Base-by-base conservation (phyloP, 2,797 vertebrate species). In the Heliangelus exortis region DNA sequence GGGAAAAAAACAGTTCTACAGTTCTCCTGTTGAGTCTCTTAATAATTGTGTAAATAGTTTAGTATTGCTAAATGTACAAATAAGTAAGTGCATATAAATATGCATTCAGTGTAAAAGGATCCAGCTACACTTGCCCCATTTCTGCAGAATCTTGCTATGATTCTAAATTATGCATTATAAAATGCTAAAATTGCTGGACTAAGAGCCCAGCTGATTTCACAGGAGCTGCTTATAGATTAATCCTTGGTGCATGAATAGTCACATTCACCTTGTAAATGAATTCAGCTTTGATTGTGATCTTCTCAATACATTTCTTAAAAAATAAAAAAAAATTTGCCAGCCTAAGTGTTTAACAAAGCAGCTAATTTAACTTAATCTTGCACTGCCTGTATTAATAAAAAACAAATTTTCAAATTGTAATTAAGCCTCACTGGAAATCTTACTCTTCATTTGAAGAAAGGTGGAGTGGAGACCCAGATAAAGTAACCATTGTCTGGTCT, bases 281-380 rank as follows among this genome's bases (percentile, higher is more conserved):
- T 85, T 78, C 48, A 75, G 66, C 72, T 94, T 94, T 92, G 83
- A 92, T 91, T 93, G 62, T 93, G 68, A 92, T 92, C 72, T 80
- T 76, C 34, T 81, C 68, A 77, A 68, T 87, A 19, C 28, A 78
- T 89, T 93, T 85, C 59, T 62, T n/a, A 69, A 80, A 85, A 78
- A 68, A 10, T 9, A 39, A 39, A 85, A 81, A 68, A 10, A 9
- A 39, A 53, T 88, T 93, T 76, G 18, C 43, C 79, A 73, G 57
- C 26, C 1, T 48, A 75, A 78, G 28, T 48, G 54, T 89, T 95
- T 62, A 89, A 91, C 81, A 87, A 90, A 95, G 63, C 69, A 87
- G 50, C 73, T 85, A 62, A 92, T 92, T 91, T 86, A 87, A 92
- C 72, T 80, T 95, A 80, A 73, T 93, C 67, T 84, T 82, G n/a